These are phyloP conservation scores for Acleris cristana DNA, from an alignment of 2,888 invertebrate species.

Conservation along the genomic window DNA sequence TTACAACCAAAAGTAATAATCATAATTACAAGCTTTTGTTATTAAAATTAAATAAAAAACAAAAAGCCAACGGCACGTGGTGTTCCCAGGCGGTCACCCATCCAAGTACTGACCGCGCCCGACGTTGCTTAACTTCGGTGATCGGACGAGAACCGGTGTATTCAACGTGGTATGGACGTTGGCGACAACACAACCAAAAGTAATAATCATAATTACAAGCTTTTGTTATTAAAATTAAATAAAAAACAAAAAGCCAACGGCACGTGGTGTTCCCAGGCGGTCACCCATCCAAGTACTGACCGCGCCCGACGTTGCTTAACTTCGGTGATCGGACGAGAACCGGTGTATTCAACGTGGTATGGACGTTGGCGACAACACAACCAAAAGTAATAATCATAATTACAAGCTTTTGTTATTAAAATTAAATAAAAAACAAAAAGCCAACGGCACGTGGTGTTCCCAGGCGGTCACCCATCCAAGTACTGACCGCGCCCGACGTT, in stretches of 20 bases:
- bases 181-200: background rate
- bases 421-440: constrained; percentile 33
- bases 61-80: constrained; percentile 45
- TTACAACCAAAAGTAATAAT: no score
- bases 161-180: constrained; percentile 45
- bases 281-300: constrained; percentile 53
- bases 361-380: constrained; percentile 42
- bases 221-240: no score
- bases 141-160: constrained; percentile 49
- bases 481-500: constrained; percentile 46
- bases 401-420: no score
- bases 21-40: no score
- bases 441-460: constrained; percentile 46
- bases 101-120: constrained; percentile 47
- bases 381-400: no score
- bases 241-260: constrained; percentile 50
- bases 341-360: constrained; percentile 62
- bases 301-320: constrained; percentile 50
- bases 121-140: constrained; percentile 49
- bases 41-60: background rate
- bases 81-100: constrained; percentile 48
- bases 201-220: background rate
- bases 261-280: constrained; percentile 63
- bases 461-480: constrained; percentile 49
- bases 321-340: constrained; percentile 50